phyloP scores from a whole-genome alignment of 2,888 invertebrate species.

The Tineola bisselliella region DNA sequence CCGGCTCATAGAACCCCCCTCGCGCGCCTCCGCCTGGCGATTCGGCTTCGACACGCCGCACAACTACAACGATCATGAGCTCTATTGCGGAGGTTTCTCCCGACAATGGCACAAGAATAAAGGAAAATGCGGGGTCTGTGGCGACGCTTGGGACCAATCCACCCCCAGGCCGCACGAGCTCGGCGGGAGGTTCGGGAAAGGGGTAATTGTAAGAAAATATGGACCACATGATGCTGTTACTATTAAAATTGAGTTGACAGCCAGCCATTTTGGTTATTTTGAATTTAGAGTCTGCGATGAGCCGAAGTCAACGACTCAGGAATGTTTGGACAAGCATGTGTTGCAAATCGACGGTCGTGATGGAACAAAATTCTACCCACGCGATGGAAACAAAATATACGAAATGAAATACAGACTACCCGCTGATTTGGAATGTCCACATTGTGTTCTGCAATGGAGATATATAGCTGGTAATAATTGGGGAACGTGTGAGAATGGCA shows the following conservation, averaged over 20 bases:
- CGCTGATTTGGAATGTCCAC: constrained; percentile 74
- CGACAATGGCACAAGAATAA: constrained; percentile 83
- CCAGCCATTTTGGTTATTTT: constrained; percentile 87
- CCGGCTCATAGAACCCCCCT: constrained; percentile 85
- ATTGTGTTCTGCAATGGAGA: constrained; percentile 89
- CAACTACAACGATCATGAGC: constrained; percentile 90
- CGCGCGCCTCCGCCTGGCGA: constrained; percentile 87
- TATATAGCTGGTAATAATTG: constrained; percentile 89
- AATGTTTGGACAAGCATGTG: constrained; percentile 79
- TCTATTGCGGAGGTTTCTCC: constrained; percentile 88
- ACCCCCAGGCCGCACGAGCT: constrained; percentile 81
- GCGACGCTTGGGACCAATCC: constrained; percentile 82
- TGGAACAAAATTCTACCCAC: constrained; percentile 74
- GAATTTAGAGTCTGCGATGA: constrained; percentile 86
- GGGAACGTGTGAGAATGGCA: constrained; percentile 78
- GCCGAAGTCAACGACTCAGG: constrained; percentile 74
- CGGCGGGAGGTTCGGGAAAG: constrained; percentile 85
- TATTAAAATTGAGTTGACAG: constrained; percentile 85
- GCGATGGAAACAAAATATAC: constrained; percentile 81
- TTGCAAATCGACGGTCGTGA: constrained; percentile 65
- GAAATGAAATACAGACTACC: constrained; percentile 76
- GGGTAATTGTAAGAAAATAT: constrained; percentile 83
- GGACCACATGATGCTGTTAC: constrained; percentile 73
- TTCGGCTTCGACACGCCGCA: constrained; percentile 89
- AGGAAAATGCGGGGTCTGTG: constrained; percentile 88